Percentiles rank a stretch among this genome's conserved stretches.
These are phyloP conservation scores for Agrypnia vestita DNA, from an alignment of 1,140 invertebrate genomes.

Conservation along the genomic window DNA sequence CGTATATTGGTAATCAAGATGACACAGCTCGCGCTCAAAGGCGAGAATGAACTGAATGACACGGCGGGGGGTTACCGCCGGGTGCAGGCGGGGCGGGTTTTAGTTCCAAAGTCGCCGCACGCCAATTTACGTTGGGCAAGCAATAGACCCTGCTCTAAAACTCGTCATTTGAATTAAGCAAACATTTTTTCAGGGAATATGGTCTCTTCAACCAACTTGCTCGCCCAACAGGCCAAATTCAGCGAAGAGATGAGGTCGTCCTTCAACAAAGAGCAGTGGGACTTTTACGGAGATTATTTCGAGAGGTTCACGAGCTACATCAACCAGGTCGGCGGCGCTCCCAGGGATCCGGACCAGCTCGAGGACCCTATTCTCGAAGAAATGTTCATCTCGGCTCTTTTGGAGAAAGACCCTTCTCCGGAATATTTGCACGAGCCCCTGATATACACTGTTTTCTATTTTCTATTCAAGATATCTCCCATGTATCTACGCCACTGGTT, in stretches of 20 bases:
- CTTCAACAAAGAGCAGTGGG: constrained; percentile 71
- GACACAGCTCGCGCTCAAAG: too few relatives aligned
- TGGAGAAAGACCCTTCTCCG: constrained; percentile 68
- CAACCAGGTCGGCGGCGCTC: constrained; percentile 64
- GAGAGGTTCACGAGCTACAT: constrained; percentile 73
- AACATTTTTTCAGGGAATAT: constrained; percentile 67
- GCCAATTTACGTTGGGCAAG: too few relatives aligned
- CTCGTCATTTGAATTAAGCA: too few relatives aligned
- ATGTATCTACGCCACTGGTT: constrained; percentile 72
- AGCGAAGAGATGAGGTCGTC: constrained; percentile 72
- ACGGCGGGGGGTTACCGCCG: too few relatives aligned
- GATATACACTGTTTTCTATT: constrained; percentile 72
- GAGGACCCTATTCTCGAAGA: constrained; percentile 69
- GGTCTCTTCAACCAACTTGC: constrained; percentile 73
- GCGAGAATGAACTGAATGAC: too few relatives aligned
- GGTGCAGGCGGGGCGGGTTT: too few relatives aligned
- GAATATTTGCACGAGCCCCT: constrained; percentile 74
- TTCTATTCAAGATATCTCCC: constrained; percentile 72
- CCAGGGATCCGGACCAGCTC: constrained; percentile 64
- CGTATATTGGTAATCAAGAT: too few relatives aligned
- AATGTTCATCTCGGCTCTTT: constrained; percentile 73
- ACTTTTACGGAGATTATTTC: constrained; percentile 76
- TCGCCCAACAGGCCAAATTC: constrained; percentile 71
- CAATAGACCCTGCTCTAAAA: too few relatives aligned
- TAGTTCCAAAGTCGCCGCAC: too few relatives aligned